These are phyloP conservation scores for Buphagus erythrorhynchus DNA, from an alignment of 2,797 vertebrate species.

Conservation along the genomic window DNA sequence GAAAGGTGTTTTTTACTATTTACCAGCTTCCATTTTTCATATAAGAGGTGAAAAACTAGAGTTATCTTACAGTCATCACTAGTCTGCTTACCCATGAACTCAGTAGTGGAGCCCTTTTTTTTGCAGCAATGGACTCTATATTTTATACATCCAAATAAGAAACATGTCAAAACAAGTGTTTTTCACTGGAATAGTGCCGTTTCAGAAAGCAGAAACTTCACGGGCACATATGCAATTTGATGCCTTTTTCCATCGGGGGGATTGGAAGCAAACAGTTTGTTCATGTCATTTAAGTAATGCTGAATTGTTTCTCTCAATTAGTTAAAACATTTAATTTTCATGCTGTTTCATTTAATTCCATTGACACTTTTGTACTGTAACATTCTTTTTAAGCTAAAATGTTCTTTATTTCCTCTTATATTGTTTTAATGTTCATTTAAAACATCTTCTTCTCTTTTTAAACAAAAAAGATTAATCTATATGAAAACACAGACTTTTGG, in stretches of 20 bases:
- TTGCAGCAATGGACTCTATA: background rate
- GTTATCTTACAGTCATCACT: background rate
- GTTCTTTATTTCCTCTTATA: background rate
- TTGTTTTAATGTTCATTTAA: background rate
- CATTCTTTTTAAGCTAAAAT: background rate
- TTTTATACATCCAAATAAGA: background rate
- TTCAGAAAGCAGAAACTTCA: background rate
- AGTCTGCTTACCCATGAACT: background rate
- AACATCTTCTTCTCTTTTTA: background rate
- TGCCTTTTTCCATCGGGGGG: background rate
- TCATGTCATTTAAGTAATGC: background rate
- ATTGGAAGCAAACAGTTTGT: background rate
- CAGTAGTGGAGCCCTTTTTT: background rate
- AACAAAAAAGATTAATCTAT: background rate
- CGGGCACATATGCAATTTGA: background rate
- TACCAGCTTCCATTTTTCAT: background rate
- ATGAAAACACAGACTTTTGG: background rate
- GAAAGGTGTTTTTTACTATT: background rate
- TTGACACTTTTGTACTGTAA: background rate
- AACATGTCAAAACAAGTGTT: background rate
- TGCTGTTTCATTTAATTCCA: background rate
- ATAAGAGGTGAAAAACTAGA: background rate
- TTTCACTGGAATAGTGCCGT: background rate
- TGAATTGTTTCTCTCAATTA: background rate
- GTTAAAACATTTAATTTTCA: background rate